phyloP scores from a whole-genome alignment of 1,140 invertebrate genomes.

The Calliopsis andreniformis region DNA sequence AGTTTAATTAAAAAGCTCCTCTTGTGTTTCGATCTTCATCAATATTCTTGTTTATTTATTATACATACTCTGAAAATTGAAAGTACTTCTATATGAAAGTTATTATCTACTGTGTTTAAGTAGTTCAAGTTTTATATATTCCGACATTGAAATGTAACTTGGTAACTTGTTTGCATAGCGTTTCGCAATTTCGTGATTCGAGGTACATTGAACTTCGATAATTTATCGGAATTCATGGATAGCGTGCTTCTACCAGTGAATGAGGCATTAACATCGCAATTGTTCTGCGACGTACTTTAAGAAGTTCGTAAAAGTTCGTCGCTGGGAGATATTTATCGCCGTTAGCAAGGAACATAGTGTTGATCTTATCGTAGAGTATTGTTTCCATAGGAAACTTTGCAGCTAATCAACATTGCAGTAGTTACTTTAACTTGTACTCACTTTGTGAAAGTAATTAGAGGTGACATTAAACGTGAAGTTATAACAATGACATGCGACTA shows the following conservation, averaged over 20 bases:
- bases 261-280: conserved; percentile 25
- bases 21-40: too few relatives aligned
- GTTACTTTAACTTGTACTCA: background rate
- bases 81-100: too few relatives aligned
- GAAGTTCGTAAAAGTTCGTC: conserved; percentile 35
- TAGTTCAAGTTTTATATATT: too few relatives aligned
- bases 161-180: too few relatives aligned
- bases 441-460: background rate
- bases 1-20: too few relatives aligned
- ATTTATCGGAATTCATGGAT: conserved; percentile 43
- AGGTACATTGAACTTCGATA: conserved; percentile 39
- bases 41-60: too few relatives aligned
- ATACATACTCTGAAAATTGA: too few relatives aligned
- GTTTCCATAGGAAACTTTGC: conserved; percentile 3
- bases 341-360: conserved; percentile 7
- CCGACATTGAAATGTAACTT: background rate
- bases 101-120: background rate
- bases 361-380: background rate
- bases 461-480: conserved; percentile 9
- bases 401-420: conserved; percentile 15
- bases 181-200: background rate
- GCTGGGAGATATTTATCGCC: background rate
- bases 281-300: conserved; percentile 39
- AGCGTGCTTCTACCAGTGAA: conserved; percentile 48
- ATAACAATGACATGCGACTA: background rate